These are phyloP conservation scores for Rhynchophorus ferrugineus DNA, from an alignment of 1,140 invertebrate species.

Conservation along the genomic window DNA sequence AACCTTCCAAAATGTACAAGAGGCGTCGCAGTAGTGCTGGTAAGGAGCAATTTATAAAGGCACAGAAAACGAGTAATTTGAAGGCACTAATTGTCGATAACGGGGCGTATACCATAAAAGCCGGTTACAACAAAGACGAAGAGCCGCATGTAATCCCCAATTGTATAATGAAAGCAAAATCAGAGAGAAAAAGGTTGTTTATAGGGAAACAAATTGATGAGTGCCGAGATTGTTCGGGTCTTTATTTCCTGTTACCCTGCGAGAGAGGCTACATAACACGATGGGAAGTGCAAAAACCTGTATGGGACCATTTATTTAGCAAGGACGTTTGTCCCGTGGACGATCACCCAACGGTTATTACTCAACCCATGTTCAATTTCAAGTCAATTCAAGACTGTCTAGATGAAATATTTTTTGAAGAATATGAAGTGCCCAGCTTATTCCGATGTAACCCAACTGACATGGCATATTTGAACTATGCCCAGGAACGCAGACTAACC, in stretches of 20 bases:
- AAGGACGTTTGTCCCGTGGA: slow-evolving; percentile 75
- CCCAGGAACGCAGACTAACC: slow-evolving; percentile 23
- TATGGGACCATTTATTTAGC: slow-evolving; percentile 95
- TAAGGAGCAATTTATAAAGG: slow-evolving; percentile 1
- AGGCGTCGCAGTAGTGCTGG: slow-evolving; percentile 15
- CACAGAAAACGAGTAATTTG: slow-evolving; percentile 6
- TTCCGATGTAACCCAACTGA: slow-evolving; percentile 71
- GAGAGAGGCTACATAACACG: slow-evolving; percentile 94
- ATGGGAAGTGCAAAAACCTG: slow-evolving; percentile 90
- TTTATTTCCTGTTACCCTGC: slow-evolving; percentile 91
- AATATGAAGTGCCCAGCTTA: slow-evolving; percentile 86
- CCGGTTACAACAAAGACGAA: slow-evolving; percentile 61
- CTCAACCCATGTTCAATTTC: slow-evolving; percentile 94
- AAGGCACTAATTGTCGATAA: slow-evolving; percentile 69
- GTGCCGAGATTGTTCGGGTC: slow-evolving; percentile 87
- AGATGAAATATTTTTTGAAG: slow-evolving; percentile 95
- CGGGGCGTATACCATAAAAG: slow-evolving; percentile 79
- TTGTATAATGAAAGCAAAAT: slow-evolving; percentile 97
- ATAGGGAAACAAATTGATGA: slow-evolving; percentile 92
- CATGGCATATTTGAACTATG: slow-evolving; percentile 50
- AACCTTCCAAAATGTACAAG: slow-evolving; percentile 9
- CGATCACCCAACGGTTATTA: slow-evolving; percentile 78
- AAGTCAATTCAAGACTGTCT: slow-evolving; percentile 85
- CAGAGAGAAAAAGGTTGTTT: slow-evolving; percentile 85
- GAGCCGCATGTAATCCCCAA: slow-evolving; percentile 80